Evolutionary conservation across 2,888 invertebrate species (phyloP), one percentile per base, ranked within the genome.

Genomic region (Mayetiola destructor): DNA sequence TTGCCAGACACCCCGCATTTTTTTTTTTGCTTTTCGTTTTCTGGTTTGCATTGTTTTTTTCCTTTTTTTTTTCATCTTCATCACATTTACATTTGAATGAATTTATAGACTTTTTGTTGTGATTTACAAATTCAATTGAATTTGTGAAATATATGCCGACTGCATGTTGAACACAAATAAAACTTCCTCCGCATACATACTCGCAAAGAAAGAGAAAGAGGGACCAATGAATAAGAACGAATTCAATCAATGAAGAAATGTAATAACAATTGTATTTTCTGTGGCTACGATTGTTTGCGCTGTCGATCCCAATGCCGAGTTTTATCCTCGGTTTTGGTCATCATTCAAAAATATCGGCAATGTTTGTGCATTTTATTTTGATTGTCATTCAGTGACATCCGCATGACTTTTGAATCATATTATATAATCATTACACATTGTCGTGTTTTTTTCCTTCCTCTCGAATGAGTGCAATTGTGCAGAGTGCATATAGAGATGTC

Each of bases 401-500:
- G 27, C 16, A 48, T 48, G n/a, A 27, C 27, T 48, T 48, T 48
- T 16, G 27, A 48, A 30, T 16, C 30, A 12, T 12, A 40, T 57
- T 53, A 32, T 53, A 53, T 53, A 30, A 53, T 53, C 29, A 53
- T 54, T 37, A 54, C 37, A 57, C n/a, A n/a, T n/a, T n/a, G n/a
- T n/a, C n/a, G n/a, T n/a, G n/a, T n/a, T n/a, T n/a, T n/a, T n/a
- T n/a, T n/a, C n/a, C n/a, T n/a, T n/a, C n/a, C n/a, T n/a, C n/a
- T n/a, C n/a, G n/a, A n/a, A n/a, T n/a, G n/a, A n/a, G n/a, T n/a
- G n/a, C n/a, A n/a, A n/a, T n/a, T n/a, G n/a, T n/a, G n/a, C n/a
- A n/a, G n/a, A n/a, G n/a, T n/a, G n/a, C n/a, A n/a, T n/a, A 57
- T 57, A 57, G 54, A 57, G 56, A 57, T 58, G 56, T 56, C 56